phyloP scores from a whole-genome alignment of 2,888 invertebrate genomes.

The Cephus pulcher region DNA sequence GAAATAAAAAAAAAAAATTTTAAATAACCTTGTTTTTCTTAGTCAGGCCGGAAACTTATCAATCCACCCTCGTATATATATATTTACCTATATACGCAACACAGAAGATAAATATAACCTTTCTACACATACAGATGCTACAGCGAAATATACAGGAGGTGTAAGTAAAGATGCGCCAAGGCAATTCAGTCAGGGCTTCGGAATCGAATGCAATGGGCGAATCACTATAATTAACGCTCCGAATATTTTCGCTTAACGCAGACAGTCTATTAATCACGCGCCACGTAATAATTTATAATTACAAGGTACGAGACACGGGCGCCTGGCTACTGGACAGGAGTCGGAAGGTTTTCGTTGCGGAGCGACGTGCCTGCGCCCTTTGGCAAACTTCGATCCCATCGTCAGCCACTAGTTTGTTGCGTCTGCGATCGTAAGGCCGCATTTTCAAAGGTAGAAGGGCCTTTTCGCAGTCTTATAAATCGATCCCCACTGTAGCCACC shows the following conservation, averaged over 20 bases:
- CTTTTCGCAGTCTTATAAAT: neutral
- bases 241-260: conserved; percentile 47
- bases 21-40: too few species aligned
- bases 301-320: conserved; percentile 41
- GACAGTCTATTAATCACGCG: conserved; percentile 49
- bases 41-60: too few species aligned
- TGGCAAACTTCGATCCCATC: neutral
- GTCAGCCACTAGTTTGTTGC: neutral
- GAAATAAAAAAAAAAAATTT: too few species aligned
- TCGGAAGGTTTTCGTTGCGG: conserved; percentile 10
- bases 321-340: conserved; percentile 47
- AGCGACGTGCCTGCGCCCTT: neutral
- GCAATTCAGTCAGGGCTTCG: conserved; percentile 6
- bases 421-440: neutral
- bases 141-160: neutral
- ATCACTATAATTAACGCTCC: conserved; percentile 48
- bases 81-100: neutral
- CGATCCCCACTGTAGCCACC: neutral
- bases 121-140: too few species aligned
- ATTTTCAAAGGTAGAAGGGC: neutral
- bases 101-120: neutral
- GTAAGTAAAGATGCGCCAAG: neutral
- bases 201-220: conserved; percentile 2
- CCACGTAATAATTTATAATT: conserved; percentile 54
- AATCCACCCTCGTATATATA: too few species aligned